Evolutionary conservation across 2,888 invertebrate species (phyloP).

Genomic region (Harpalus rubripes): DNA sequence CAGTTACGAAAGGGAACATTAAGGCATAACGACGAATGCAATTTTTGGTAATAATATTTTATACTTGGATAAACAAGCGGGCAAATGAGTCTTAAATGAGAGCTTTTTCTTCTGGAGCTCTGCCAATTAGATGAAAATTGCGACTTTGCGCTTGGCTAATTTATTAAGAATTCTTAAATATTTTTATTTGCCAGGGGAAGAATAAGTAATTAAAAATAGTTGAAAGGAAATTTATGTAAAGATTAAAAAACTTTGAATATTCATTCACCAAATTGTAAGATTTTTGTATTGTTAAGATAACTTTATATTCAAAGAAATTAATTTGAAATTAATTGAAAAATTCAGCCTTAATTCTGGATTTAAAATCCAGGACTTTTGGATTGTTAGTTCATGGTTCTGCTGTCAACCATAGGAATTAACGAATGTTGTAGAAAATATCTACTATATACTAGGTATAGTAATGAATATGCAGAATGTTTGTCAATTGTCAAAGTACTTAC

Average conservation of each 20-base stretch:
- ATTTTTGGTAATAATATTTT: constrained; percentile 34
- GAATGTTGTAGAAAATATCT: no score
- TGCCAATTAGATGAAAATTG: constrained; percentile 23
- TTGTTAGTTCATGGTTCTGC: no score
- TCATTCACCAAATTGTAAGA: no score
- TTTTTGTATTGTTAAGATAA: no score
- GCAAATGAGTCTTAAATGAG: constrained; percentile 27
- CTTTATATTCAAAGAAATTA: no score
- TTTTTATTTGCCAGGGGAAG: neutral
- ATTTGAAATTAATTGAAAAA: no score
- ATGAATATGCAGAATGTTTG: no score
- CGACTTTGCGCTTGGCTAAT: neutral
- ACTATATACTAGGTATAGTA: no score
- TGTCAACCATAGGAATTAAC: no score
- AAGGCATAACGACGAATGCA: constrained; percentile 23
- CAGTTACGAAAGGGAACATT: constrained; percentile 6
- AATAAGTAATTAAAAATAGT: neutral
- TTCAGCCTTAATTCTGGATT: no score
- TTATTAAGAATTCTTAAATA: constrained; percentile 18
- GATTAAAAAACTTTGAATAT: neutral
- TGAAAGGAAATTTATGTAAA: neutral
- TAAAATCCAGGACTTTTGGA: no score
- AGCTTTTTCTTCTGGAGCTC: neutral
- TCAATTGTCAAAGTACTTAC: no score
- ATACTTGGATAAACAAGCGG: constrained; percentile 15